Base-by-base conservation (phyloP, 1,140 invertebrate species). In the Gryllus bimaculatus region DNA sequence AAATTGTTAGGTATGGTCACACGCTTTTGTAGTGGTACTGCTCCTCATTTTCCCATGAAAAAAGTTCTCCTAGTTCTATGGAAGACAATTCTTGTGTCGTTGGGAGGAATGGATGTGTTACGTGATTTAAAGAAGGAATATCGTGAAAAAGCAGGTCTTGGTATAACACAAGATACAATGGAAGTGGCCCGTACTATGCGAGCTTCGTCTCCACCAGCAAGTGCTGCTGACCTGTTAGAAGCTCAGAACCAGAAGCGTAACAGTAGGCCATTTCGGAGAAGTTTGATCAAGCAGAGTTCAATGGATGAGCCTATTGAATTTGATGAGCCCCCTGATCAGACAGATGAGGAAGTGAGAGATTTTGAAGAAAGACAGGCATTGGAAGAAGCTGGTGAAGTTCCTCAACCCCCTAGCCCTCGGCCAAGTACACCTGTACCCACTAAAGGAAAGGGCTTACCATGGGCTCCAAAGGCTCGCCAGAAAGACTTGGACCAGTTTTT, bases 1-100 rank as follows among this genome's bases (percentile, higher is more conserved):
- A 96, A 96, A 83, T 87, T 99, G 79, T 89, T 99, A 75, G 92
- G 93, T 81, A 97, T 99, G 96, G 94, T 98, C 8, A 97, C 95
- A 21, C 90, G 92, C 82, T 97, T 98, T 84, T 99, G 97, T 87
- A 96, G 95, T 83, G 96, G 96, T 0, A 92, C 93, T 73, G 94
- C 95, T 13, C 95, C 96, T 75, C 96, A 98, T 88, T 98, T 98
- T 88, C 97, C 97, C 18, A 98, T 99, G 91, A 98, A 98, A 85
- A 99, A 99, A 88, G 94, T 99, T 78, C 87, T 99, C 47, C 86
- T 99, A n/a, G 86, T 99, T 5, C 85, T 99, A 15, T 99, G 98
- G 98, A 99, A 99, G 88, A 90, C 96, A 7, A 91, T 98, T 75
- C 87, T 99, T 77, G 89, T 97, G 4, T 94, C 95, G 13, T 87